Conservation (phyloP, 2,113 vertebrate genomes). For the Chlorodrepanis virens region DNA sequence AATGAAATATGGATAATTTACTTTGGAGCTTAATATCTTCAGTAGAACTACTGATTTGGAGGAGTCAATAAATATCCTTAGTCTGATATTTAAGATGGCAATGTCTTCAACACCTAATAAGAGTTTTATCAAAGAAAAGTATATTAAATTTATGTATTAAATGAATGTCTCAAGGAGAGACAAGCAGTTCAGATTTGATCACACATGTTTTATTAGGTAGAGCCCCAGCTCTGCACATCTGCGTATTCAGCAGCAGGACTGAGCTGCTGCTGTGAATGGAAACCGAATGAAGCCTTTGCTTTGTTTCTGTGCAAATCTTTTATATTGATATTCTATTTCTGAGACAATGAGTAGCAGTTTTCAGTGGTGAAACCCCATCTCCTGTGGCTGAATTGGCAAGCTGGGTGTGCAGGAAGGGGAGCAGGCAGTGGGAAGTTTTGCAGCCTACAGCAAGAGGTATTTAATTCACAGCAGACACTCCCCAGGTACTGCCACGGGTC, state of each 20-base stretch:
- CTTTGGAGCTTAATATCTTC: conserved; percentile 1
- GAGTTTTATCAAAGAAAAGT: conserved; percentile 38
- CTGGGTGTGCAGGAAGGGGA: not conserved
- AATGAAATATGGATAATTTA: not conserved
- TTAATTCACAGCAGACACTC: not conserved
- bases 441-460: not conserved
- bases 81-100: conserved; percentile 32
- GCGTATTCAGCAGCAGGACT: not conserved
- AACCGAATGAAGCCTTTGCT: not conserved
- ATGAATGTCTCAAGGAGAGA: conserved; percentile 13
- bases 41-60: not conserved
- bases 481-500: not conserved
- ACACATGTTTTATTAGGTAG: not conserved
- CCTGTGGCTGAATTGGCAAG: not conserved
- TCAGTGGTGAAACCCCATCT: not conserved
- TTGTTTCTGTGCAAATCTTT: not conserved
- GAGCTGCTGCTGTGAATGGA: not conserved
- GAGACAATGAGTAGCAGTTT: not conserved
- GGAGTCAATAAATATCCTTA: conserved; percentile 13
- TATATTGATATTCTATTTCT: not conserved
- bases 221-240: not conserved
- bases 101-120: not conserved
- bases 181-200: conserved; percentile 46
- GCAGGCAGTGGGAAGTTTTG: not conserved
- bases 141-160: conserved; percentile 44